Evolutionary conservation across 2,113 vertebrate species (phyloP), one percentile per base, ranked within the genome.

Genomic region (Menidia beryllina): DNA sequence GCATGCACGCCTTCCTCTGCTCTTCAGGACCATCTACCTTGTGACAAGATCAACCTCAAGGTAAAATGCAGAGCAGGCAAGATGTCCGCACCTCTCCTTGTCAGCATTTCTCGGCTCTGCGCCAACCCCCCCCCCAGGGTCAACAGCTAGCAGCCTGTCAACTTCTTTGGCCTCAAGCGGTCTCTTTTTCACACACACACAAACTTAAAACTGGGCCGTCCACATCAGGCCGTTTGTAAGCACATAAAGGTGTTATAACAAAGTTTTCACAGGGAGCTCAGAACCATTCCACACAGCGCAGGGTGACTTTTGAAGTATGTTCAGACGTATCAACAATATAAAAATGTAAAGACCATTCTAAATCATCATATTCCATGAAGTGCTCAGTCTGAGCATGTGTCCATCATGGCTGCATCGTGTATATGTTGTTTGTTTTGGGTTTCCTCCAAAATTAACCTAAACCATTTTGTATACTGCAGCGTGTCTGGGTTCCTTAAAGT

Each of bases 31-130:
- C 45, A 2, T 78, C 69, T 66, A 59, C 67, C 75, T 59, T 43
- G 51, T 83, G 81, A 85, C 82, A 83, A 81, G 69, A 85, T 88
- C 74, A 68, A 88, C 64, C 67, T 84, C 74, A 81, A 87, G 85
- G 75, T 89, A 86, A 91, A 88, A 82, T 77, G 88, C 88, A 86
- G 83, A 86, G 79, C 83, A 86, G 83, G 84, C 88, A 84, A 78
- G 27, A 84, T 87, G 90, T 89, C 88, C 79, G 77, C 70, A 57
- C 67, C 66, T 86, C 75, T 86, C 60, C 83, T 71, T 69, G 77
- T 91, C 89, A 90, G 41, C 19, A 66, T 62, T 69, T 74, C 81
- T 64, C 47, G 49, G 69, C 66, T 27, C 24, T 53, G 77, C 73
- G 64, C 55, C n/a, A 57, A 52, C 67, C 15, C 81, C 62, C 55